Evolutionary conservation across 2,797 vertebrate species (phyloP).

Genomic region (Urocyon cinereoargenteus): DNA sequence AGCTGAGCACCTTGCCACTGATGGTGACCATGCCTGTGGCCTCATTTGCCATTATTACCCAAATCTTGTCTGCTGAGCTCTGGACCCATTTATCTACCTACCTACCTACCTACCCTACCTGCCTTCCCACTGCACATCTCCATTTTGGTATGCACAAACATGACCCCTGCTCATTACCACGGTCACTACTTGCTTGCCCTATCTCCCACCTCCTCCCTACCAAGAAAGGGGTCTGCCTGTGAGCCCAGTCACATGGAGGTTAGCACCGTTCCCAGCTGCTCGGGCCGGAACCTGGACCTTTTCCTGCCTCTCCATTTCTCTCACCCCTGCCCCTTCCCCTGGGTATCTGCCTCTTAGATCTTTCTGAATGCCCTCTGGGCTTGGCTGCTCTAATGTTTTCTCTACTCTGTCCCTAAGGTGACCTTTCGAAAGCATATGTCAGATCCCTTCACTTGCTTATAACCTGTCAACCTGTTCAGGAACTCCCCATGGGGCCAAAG

Average conservation of each 20-base stretch:
- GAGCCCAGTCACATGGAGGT: not conserved
- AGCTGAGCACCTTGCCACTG: not conserved
- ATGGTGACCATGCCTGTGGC: not conserved
- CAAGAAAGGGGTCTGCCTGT: not conserved
- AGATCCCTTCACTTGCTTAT: not conserved
- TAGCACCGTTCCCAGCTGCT: not conserved
- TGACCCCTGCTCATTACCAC: not conserved
- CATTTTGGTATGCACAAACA: not conserved
- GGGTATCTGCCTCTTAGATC: not conserved
- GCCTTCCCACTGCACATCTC: too few species aligned
- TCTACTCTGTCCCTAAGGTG: not conserved
- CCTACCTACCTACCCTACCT: too few species aligned
- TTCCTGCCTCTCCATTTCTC: not conserved
- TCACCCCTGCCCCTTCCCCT: not conserved
- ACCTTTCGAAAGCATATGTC: not conserved
- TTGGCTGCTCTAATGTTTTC: not conserved
- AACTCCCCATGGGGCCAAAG: not conserved
- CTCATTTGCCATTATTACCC: not conserved
- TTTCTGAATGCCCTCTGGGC: not conserved
- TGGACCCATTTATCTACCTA: not conserved
- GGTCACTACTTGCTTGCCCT: fast-evolving
- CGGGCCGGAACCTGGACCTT: not conserved
- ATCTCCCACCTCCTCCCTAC: fast-evolving
- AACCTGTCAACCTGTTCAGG: not conserved
- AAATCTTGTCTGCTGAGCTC: not conserved